Evolutionary conservation across 92 coral and sea anemone species (phyloP), one percentile per base, ranked within the genome.

Genomic region (Isaurus tuberculatus): DNA sequence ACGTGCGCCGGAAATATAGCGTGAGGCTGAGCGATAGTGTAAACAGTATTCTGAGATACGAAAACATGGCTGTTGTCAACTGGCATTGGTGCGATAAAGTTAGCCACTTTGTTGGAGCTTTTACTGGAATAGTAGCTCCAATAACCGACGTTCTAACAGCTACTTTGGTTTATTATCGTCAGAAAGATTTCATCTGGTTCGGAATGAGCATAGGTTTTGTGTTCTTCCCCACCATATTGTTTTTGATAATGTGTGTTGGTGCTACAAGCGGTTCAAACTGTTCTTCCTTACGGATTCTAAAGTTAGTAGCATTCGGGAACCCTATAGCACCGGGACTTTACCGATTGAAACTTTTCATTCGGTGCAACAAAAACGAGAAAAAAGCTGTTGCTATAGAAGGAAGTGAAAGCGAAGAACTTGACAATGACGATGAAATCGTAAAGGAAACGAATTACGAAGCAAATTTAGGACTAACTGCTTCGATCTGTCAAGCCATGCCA

Each of bases 161-260:
- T 30, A 22, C 15, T 15, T 36, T 67, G 46, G 72, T 67, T 67
- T 67, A 30, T 22, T 32, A 31, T 67, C 72, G 72, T 17, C 22
- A 67, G 5, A 36, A 31, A 67, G 36, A 67, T 20, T 67, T 67
- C 42, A 67, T 36, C 25, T 67, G 72, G 72, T 67, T 67, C 22
- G 72, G 72, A 20, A 11, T 67, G 20, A 67, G 72, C 20, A 66
- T 66, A 30, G 72, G 34, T 15, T 66, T 66, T 31, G 42, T 30
- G 0, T 9, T 30, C 3, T 66, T 66, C 31, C 44, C 72, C 13
- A 23, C 44, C 40, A 66, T 66, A 10, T 34, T 66, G 15, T 66
- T 66, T 66, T 20, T 13, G 9, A 9, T 66, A 1, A 8, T 27
- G 40, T 66, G 31, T n/a, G 40, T 66, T 4, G 42, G 63, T 8